Base-by-base conservation (phyloP, 1,140 invertebrate genomes). In the Elymnias hypermnestra region DNA sequence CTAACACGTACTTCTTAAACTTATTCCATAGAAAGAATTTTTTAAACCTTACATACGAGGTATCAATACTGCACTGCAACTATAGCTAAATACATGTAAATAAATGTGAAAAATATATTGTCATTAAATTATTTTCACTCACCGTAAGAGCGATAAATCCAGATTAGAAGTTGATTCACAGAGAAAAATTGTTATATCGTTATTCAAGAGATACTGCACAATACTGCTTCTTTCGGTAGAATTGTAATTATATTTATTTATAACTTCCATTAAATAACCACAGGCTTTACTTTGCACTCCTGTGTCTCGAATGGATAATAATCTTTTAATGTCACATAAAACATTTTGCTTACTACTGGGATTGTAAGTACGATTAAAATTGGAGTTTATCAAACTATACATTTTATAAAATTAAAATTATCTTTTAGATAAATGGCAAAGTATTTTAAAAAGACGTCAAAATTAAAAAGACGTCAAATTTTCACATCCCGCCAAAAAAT, bases 121-220 rank as follows among this genome's bases (percentile, higher is more conserved):
- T n/a, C n/a, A n/a, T n/a, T n/a, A n/a, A n/a, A 7, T 17, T n/a
- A 36, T 36, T 3, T 9, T 17, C 2, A 62, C 63, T 41, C 57
- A 84, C 81, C 65, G 71, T 52, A 84, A 81, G 9, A 84, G 51
- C 13, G 59, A 49, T 26, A 75, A 76, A 47, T 83, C 73, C 42
- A 84, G 70, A 39, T 83, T 84, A 9, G 72, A 71, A 21, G 64
- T 76, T n/a, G 76, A 72, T 69, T 79, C 78, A 47, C 78, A 84
- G 1, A 84, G 60, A 53, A 84, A 84, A 15, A 82, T 67, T 19
- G 62, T 63, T 22, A 85, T 79, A 46, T 84, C 81, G 44, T 82
- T 83, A 1, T 84, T 67, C 8, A 85, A 53, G 42, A 85, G 64
- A 61, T 83, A 83, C 55, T 82, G 63, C 1, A 79, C 40, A 53